A percentile compares a stretch with the other conserved stretches of the same genome.
These are phyloP conservation scores for Diarsia dahlii DNA, from an alignment of 2,888 invertebrate genomes.

Conservation along the genomic window DNA sequence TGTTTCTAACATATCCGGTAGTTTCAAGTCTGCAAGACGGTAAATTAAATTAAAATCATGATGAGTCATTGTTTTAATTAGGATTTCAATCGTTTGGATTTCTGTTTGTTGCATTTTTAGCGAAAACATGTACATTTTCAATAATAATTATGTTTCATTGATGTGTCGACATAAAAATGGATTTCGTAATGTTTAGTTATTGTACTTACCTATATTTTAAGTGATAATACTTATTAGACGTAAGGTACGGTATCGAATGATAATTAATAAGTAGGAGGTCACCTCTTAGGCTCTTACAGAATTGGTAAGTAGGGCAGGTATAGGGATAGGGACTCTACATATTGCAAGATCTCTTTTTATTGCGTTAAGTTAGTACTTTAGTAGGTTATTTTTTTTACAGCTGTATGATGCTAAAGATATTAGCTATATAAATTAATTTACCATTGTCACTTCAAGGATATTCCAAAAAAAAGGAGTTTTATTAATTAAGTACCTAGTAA, in stretches of 20 bases:
- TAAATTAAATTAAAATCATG: conserved; percentile 12
- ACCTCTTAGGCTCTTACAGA: background rate
- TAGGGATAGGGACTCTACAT: background rate
- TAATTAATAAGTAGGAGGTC: too few relatives aligned
- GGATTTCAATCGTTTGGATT: conserved; percentile 12
- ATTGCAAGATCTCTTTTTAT: background rate
- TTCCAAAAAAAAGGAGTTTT: background rate
- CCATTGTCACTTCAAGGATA: background rate
- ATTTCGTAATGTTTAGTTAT: conserved; percentile 4
- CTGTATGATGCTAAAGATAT: background rate
- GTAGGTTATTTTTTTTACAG: background rate
- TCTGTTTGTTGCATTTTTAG: background rate
- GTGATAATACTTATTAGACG: background rate
- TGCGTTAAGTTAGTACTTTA: background rate
- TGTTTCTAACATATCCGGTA: conserved; percentile 29
- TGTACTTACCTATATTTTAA: background rate
- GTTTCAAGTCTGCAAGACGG: conserved; percentile 4
- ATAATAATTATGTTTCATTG: background rate
- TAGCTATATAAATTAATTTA: background rate
- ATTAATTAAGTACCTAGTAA: background rate
- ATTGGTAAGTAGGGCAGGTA: too few relatives aligned
- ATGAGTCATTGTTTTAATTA: conserved; percentile 36
- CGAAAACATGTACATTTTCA: background rate
- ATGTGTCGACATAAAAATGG: background rate
- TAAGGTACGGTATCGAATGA: background rate